Evolutionary conservation across 2,888 invertebrate species (phyloP).

Genomic region (Geophilus truncorum): DNA sequence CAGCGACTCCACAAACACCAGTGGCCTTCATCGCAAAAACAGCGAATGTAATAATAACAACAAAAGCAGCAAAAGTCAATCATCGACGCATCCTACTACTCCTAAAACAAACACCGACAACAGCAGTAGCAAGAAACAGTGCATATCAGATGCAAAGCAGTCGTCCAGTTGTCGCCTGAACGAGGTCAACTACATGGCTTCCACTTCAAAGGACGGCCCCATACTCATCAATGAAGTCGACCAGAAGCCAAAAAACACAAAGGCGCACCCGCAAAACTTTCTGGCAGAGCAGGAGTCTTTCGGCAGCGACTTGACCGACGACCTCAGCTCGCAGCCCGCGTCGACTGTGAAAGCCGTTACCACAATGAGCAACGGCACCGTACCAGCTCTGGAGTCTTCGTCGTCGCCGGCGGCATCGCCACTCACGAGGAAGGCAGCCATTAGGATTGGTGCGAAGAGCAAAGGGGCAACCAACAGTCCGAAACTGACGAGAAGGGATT

Average conservation of each 20-base stretch:
- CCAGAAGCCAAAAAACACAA: neutral
- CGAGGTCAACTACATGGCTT: constrained; percentile 30
- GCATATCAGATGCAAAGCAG: neutral
- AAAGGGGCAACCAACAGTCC: constrained; percentile 25
- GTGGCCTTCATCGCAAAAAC: constrained; percentile 1
- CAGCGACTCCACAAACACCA: neutral
- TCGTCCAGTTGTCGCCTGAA: neutral
- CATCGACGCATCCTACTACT: neutral
- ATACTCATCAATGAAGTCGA: neutral
- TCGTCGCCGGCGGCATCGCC: no score
- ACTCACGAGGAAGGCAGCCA: neutral
- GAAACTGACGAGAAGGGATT: neutral
- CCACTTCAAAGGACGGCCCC: constrained; percentile 29
- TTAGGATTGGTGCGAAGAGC: constrained; percentile 30
- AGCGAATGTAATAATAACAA: neutral
- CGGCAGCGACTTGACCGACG: neutral
- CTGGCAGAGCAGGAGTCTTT: neutral
- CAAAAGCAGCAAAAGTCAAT: neutral
- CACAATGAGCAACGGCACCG: neutral
- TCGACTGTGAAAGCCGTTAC: neutral
- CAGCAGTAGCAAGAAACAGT: neutral
- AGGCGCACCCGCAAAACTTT: neutral
- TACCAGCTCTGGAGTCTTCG: neutral
- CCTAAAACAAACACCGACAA: neutral
- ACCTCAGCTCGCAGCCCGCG: neutral